Evolutionary conservation across 1,140 invertebrate genomes (phyloP).

Genomic region (Brachystomella parvula): DNA sequence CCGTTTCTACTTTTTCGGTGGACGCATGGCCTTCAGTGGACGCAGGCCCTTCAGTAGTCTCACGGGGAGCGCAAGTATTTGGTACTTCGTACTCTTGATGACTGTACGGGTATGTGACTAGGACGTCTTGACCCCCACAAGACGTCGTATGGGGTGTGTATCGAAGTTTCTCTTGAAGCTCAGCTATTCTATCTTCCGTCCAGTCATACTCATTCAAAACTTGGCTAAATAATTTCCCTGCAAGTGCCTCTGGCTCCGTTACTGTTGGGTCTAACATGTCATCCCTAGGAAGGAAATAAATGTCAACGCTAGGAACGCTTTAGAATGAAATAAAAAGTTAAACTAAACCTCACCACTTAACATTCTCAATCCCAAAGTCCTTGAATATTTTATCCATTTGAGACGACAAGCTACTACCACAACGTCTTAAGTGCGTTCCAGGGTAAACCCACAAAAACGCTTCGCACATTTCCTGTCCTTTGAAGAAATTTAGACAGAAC

Average conservation of each 20-base stretch:
- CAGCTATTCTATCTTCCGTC: not conserved
- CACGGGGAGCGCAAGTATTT: too few relatives aligned
- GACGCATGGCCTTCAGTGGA: too few relatives aligned
- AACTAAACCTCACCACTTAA: not conserved
- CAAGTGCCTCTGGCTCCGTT: not conserved
- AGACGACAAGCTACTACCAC: not conserved
- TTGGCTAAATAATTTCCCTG: conserved; percentile 11
- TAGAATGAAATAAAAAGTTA: not conserved
- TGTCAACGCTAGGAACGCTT: not conserved
- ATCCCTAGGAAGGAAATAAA: not conserved
- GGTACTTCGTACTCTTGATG: too few relatives aligned
- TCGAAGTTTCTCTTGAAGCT: conserved; percentile 7
- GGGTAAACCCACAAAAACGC: conserved; percentile 16
- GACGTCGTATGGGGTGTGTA: not conserved
- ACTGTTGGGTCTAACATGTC: conserved; percentile 9
- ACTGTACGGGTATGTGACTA: too few relatives aligned
- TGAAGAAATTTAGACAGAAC: not conserved
- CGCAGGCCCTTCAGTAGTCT: too few relatives aligned
- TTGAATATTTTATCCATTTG: not conserved
- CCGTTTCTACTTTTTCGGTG: too few relatives aligned
- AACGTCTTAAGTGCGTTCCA: not conserved
- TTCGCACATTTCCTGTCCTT: conserved; percentile 15
- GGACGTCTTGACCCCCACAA: not conserved
- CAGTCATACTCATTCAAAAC: conserved; percentile 7
- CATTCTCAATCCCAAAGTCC: conserved; percentile 3